Evolutionary conservation across 1,140 invertebrate genomes (phyloP), one percentile per base, ranked within the genome.

Genomic region (Sminthurides bifidus): DNA sequence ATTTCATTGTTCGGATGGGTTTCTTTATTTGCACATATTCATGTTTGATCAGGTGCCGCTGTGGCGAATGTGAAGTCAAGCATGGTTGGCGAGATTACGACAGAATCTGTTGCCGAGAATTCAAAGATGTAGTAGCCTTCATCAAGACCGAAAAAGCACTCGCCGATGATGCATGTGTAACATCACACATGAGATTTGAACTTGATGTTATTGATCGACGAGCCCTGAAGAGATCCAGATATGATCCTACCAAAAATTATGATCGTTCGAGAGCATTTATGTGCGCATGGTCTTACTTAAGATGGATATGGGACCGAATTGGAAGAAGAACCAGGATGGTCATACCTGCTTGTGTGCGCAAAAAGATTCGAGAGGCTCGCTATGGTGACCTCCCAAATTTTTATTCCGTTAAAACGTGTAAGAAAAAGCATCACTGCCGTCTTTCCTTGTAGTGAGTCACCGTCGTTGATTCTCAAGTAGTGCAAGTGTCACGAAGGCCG

Each of bases 11-110:
- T 53, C 6, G 24, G n/a, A 17, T 38, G 1, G 26, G 5, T n/a
- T n/a, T n/a, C n/a, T n/a, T n/a, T n/a, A n/a, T n/a, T n/a, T n/a
- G n/a, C n/a, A n/a, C n/a, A n/a, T n/a, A n/a, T n/a, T n/a, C n/a
- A n/a, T n/a, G n/a, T n/a, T n/a, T n/a, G n/a, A n/a, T 21, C 14
- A 53, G 56, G 56, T 58, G 56, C 27, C 48, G 49, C 21, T 58
- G 56, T 49, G 56, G 44, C 12, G 27, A 49, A 24, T 58, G 56
- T 27, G 15, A n/a, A 31, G 54, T 53, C 17, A 26, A 46, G 15
- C 21, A 27, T 2, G 14, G 24, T 2, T 46, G 53, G 40, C 37
- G 23, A 30, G 56, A 58, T 33, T 58, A 58, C 35, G 56, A 58
- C 33, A 24, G 51, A 0, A 37, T 58, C 10, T 58, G 56, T 26